Evolutionary conservation across 2,797 vertebrate species (phyloP).

Genomic region (Chlorospingus semifuscus): DNA sequence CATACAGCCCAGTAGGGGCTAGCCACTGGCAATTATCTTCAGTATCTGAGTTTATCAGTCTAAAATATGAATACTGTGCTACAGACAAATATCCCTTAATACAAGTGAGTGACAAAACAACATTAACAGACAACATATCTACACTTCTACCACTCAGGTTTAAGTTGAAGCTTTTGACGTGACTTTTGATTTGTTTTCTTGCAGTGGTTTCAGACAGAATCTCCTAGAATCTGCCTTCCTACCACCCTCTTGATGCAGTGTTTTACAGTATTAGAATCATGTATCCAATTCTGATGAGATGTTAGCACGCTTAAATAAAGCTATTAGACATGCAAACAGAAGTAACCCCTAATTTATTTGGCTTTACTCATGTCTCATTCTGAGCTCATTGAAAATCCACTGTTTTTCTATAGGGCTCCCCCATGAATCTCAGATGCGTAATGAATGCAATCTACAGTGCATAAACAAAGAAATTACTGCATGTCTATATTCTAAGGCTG

Average conservation of each 20-base stretch:
- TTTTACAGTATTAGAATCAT: background rate
- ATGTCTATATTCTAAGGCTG: background rate
- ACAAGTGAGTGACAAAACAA: background rate
- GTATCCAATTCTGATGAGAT: background rate
- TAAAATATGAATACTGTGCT: background rate
- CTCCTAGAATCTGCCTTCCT: background rate
- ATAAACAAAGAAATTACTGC: background rate
- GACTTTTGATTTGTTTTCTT: background rate
- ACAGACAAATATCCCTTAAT: background rate
- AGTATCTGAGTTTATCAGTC: background rate
- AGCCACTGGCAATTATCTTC: background rate
- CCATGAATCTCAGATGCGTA: background rate
- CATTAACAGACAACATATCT: background rate
- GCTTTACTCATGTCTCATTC: background rate
- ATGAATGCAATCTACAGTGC: background rate
- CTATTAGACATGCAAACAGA: background rate
- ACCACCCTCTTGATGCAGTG: background rate
- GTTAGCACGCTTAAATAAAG: background rate
- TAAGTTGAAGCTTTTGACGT: background rate
- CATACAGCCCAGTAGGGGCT: rapidly evolving
- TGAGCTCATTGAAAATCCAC: background rate
- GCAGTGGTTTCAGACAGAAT: background rate
- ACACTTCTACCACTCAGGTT: background rate
- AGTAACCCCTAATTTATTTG: background rate
- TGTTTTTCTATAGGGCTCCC: background rate